Evolutionary conservation across 2,113 vertebrate species (phyloP).

Genomic region (Pterophyllum scalare): DNA sequence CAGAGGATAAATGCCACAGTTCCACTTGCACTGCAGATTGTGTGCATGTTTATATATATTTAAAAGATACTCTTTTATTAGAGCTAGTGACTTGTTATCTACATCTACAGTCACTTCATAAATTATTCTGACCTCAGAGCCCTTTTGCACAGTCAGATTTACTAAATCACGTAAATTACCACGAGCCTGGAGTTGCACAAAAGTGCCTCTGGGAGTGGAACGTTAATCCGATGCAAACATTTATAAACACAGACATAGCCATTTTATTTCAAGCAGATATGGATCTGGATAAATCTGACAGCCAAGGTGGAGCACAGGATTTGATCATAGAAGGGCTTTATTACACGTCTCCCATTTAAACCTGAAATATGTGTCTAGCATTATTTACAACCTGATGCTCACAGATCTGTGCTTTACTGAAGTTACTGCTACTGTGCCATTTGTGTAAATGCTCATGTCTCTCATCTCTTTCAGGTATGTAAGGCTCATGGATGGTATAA

Average conservation of each 20-base stretch:
- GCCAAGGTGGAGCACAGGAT: neutral
- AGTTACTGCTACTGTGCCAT: neutral
- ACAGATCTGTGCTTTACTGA: neutral
- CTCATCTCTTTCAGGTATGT: neutral
- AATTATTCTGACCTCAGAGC: neutral
- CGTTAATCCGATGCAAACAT: neutral
- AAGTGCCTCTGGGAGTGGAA: neutral
- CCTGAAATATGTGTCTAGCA: neutral
- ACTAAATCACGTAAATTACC: neutral
- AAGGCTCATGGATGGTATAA: neutral
- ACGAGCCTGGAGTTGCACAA: neutral
- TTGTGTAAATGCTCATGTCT: neutral
- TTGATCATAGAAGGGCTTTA: neutral
- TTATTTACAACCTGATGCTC: neutral
- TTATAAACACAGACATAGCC: neutral
- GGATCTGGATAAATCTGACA: neutral
- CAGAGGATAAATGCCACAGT: conserved; percentile 23
- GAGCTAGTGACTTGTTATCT: neutral
- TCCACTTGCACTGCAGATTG: conserved; percentile 10
- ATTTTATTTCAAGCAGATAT: conserved; percentile 3
- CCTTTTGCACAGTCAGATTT: neutral
- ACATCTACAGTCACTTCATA: too few relatives aligned
- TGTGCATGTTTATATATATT: neutral
- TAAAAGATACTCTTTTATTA: neutral
- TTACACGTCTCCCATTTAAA: neutral